Base-by-base conservation (phyloP, 2,888 invertebrate species). In the Chymomyza fuscimana region DNA sequence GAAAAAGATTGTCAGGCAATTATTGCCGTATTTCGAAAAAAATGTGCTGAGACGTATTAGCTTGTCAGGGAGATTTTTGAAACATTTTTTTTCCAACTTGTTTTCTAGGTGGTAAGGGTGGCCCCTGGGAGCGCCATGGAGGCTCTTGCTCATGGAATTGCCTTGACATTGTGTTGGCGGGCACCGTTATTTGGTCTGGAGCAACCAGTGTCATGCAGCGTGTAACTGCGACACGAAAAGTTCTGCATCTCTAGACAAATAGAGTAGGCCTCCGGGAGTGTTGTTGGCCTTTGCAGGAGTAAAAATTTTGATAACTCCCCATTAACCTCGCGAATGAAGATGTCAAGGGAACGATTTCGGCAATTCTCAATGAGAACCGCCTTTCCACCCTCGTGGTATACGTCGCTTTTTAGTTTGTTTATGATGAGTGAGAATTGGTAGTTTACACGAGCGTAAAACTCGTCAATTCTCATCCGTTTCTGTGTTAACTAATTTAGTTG, bases 191-290 rank as follows among this genome's bases (percentile, higher is more conserved):
- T 9, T 9, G 12, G 6, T 12, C 12, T 46, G 46, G 12, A 9
- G 6, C 46, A 12, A 46, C 6, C 46, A 9, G n/a, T n/a, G n/a
- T n/a, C n/a, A n/a, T n/a, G n/a, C n/a, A n/a, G n/a, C n/a, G n/a
- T n/a, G 12, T 46, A 46, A 9, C 12, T 46, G 46, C 46, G 9
- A n/a, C n/a, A n/a, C 46, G 46, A 15, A 16, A 64, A 2, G 7
- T 50, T 65, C 29, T 62, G 62, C 4, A 70, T 6, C 12, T 62
- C 65, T 6, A 70, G 7, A 15, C 69, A 70, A 15, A 70, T 46
- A 2, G 69, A 46, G 9, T 65, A 70, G 0, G 69, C 69, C 25
- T 70, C 65, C 36, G n/a, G n/a, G n/a, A n/a, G n/a, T n/a, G n/a
- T n/a, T n/a, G n/a, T n/a, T n/a, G n/a, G n/a, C n/a, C n/a, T n/a